A percentile compares a stretch with the other conserved stretches of the same genome.
Conservation (phyloP, 2,113 vertebrate genomes). For the Camelus dromedarius region DNA sequence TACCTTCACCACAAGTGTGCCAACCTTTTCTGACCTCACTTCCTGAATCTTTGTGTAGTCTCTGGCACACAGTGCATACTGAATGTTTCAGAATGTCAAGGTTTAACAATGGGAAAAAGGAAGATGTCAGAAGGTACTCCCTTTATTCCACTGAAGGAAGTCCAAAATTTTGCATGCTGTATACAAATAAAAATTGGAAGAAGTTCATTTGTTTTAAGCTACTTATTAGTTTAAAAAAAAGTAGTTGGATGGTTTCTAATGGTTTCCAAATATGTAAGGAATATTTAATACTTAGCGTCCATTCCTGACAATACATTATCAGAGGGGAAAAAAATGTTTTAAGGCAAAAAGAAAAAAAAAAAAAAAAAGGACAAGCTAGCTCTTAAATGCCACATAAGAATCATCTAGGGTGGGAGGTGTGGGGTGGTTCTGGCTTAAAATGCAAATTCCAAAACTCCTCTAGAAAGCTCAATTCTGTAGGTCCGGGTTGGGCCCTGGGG, state of each 20-base stretch:
- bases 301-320: neutral
- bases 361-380: neutral
- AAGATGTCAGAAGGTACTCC: conserved; percentile 6
- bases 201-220: neutral
- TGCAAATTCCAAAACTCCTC: neutral
- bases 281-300: neutral
- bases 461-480: conserved; percentile 30
- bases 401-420: neutral
- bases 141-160: neutral
- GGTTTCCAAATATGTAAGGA: conserved; percentile 47
- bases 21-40: conserved; percentile 16
- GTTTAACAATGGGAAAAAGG: neutral
- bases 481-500: neutral
- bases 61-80: neutral
- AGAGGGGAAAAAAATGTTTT: neutral
- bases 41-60: neutral
- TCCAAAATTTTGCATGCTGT: neutral
- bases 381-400: neutral
- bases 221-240: conserved; percentile 31
- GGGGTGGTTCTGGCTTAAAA: neutral
- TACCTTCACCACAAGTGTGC: neutral
- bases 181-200: conserved; percentile 53
- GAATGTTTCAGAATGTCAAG: conserved; percentile 29
- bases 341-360: neutral
- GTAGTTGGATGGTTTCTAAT: conserved; percentile 22